Evolutionary conservation across 2,888 invertebrate species (phyloP).

Genomic region (Eugnorisma glareosa): DNA sequence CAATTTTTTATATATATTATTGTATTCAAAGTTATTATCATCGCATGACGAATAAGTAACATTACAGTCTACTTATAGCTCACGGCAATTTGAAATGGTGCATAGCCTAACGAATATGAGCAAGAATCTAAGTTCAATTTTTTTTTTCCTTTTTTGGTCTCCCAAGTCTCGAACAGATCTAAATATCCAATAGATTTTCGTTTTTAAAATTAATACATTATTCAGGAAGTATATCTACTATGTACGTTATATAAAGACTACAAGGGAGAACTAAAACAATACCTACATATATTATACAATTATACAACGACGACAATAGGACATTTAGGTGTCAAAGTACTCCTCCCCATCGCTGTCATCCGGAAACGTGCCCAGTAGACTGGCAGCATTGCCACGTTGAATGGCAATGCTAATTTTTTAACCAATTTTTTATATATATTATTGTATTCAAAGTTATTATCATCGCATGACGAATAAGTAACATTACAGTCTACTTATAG

Average conservation of each 20-base stretch:
- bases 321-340: no score
- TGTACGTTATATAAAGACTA: no score
- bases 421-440: no score
- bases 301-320: no score
- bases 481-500: conserved; percentile 20
- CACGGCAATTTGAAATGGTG: conserved; percentile 53
- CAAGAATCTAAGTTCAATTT: neutral
- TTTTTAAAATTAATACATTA: neutral
- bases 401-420: no score
- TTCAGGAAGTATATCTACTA: no score
- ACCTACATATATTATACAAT: no score
- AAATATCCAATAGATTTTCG: neutral
- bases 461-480: conserved; percentile 11
- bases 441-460: neutral
- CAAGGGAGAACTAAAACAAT: no score
- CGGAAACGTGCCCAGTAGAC: no score
- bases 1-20: no score
- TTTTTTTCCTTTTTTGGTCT: neutral
- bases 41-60: conserved; percentile 10
- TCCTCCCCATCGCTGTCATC: no score
- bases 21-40: neutral
- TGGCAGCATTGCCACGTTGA: no score
- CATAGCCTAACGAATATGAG: neutral
- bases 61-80: conserved; percentile 26
- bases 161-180: neutral